These are phyloP conservation scores for Phenganax stokvisi DNA, from an alignment of 92 coral and sea anemone genomes.

Conservation along the genomic window DNA sequence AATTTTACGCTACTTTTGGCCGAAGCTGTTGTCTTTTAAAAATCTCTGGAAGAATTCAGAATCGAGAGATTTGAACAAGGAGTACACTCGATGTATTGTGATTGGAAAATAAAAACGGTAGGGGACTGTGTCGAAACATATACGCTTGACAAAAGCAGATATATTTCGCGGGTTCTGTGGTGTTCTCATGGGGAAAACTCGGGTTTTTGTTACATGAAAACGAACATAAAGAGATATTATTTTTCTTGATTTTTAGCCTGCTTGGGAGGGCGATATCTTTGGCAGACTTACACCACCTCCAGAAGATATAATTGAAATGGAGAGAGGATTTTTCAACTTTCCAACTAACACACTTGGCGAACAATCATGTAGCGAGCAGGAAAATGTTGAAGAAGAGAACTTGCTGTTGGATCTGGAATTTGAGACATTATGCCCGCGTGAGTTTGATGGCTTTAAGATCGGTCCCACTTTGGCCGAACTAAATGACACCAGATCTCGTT, in stretches of 20 bases:
- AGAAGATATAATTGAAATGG: slow-evolving; percentile 58
- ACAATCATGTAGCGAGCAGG: slow-evolving; percentile 9
- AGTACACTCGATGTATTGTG: slow-evolving; percentile 27
- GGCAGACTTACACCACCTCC: slow-evolving; percentile 43
- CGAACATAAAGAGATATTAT: slow-evolving; percentile 48
- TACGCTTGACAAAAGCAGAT: slow-evolving; percentile 4
- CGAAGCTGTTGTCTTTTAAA: slow-evolving; percentile 44
- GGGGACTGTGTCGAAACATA: background rate
- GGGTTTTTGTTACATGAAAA: slow-evolving; percentile 46
- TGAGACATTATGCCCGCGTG: slow-evolving; percentile 34
- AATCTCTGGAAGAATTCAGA: slow-evolving; percentile 14
- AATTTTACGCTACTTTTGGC: slow-evolving; percentile 44
- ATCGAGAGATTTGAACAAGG: slow-evolving; percentile 1
- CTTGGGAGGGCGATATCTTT: slow-evolving; percentile 49
- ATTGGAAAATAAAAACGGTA: slow-evolving; percentile 27
- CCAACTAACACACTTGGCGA: slow-evolving; percentile 35
- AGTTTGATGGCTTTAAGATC: slow-evolving; percentile 61
- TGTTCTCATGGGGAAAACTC: slow-evolving; percentile 42
- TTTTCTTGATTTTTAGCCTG: slow-evolving; percentile 58
- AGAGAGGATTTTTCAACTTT: slow-evolving; percentile 70
- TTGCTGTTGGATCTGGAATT: slow-evolving; percentile 31
- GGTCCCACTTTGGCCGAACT: slow-evolving; percentile 98
- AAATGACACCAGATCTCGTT: slow-evolving; percentile 80
- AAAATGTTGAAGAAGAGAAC: slow-evolving; percentile 7
- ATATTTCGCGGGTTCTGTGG: slow-evolving; percentile 15